These are phyloP conservation scores for Podarcis muralis DNA, from an alignment of 2,113 vertebrate species.

Conservation along the genomic window DNA sequence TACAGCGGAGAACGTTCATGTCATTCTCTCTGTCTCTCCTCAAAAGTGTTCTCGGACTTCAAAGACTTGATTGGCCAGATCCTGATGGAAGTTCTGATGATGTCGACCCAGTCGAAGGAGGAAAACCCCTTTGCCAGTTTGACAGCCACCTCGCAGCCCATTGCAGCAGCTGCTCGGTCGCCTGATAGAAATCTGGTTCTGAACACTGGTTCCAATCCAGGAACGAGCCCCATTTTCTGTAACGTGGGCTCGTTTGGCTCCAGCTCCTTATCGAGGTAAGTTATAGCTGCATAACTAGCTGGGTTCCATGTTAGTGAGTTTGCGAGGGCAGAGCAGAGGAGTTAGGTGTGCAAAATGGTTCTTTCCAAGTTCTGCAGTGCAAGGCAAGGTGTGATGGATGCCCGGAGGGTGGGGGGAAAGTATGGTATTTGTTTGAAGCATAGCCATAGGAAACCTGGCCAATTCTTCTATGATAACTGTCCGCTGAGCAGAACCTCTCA, in stretches of 20 bases:
- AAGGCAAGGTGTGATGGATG: too few species aligned
- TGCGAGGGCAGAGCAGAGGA: neutral
- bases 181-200: slow-evolving; percentile 87
- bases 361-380: neutral
- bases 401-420: neutral
- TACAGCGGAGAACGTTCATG: neutral
- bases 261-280: slow-evolving; percentile 95
- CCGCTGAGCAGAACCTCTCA: neutral
- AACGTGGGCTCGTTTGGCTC: slow-evolving; percentile 88
- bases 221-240: slow-evolving; percentile 91
- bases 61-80: slow-evolving; percentile 99
- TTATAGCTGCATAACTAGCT: slow-evolving; percentile 25
- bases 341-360: neutral
- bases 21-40: slow-evolving; percentile 41
- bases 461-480: neutral
- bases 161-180: slow-evolving; percentile 88
- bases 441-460: neutral
- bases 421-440: neutral
- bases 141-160: slow-evolving; percentile 95
- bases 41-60: slow-evolving; percentile 92
- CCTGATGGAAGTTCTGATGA: slow-evolving; percentile 98
- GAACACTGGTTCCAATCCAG: slow-evolving; percentile 85
- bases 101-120: slow-evolving; percentile 92
- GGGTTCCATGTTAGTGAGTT: slow-evolving; percentile 11
- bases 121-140: slow-evolving; percentile 97